Evolutionary conservation across 2,888 invertebrate genomes (phyloP).

Genomic region (Epirrhoe alternata): DNA sequence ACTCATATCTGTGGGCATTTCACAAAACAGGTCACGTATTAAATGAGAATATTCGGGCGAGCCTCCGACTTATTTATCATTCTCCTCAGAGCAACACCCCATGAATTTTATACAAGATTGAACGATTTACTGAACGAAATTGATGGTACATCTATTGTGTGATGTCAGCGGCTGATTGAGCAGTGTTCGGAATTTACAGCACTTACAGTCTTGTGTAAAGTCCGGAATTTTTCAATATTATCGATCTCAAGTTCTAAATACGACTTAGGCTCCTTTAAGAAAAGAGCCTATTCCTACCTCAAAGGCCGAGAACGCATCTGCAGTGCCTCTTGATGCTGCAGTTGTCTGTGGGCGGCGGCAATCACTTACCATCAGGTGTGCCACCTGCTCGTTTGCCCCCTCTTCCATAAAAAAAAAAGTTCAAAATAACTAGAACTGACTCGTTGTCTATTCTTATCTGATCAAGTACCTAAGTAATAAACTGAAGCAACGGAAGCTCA

Average conservation of each 20-base stretch:
- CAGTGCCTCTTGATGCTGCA: no score
- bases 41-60: conserved; percentile 85
- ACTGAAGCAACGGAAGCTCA: no score
- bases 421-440: no score
- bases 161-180: conserved; percentile 77
- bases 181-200: conserved; percentile 49
- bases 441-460: no score
- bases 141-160: conserved; percentile 83
- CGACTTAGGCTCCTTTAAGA: no score
- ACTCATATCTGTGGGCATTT: conserved; percentile 78
- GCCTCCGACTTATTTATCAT: conserved; percentile 84
- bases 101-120: conserved; percentile 85
- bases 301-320: no score
- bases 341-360: no score
- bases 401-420: no score
- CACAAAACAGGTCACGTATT: conserved; percentile 84
- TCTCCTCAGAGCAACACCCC: conserved; percentile 81
- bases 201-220: neutral
- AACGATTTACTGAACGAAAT: conserved; percentile 83
- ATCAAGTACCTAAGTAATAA: no score
- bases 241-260: neutral
- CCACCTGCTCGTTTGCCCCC: no score
- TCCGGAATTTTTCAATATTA: neutral
- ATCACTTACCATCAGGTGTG: no score
- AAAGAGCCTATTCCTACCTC: no score